phyloP scores from a whole-genome alignment of 2,888 invertebrate species.

The Onthophagus sagittarius region DNA sequence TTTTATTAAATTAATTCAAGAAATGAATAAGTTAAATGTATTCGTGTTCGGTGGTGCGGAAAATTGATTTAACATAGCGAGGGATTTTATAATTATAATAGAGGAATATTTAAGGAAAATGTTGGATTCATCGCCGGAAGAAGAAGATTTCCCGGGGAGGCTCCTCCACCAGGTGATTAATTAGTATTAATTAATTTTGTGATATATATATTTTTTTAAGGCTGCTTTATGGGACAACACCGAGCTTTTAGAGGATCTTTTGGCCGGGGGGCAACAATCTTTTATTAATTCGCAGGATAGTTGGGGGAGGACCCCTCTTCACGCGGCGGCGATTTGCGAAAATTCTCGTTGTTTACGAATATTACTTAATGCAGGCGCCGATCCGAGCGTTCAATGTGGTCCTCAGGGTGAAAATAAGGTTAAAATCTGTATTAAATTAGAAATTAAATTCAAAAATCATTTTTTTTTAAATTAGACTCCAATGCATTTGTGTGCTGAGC shows the following conservation, averaged over 20 bases:
- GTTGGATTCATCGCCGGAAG: constrained; percentile 74
- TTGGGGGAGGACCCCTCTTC: constrained; percentile 72
- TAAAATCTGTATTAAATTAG: too few relatives aligned
- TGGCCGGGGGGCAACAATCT: constrained; percentile 63
- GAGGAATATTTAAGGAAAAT: constrained; percentile 34
- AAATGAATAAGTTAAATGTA: neutral
- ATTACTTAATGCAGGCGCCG: constrained; percentile 67
- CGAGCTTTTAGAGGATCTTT: constrained; percentile 75
- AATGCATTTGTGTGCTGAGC: constrained; percentile 76
- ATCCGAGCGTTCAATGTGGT: constrained; percentile 66
- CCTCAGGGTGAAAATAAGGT: constrained; percentile 66
- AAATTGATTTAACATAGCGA: neutral
- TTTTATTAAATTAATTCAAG: neutral
- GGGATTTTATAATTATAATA: too few relatives aligned
- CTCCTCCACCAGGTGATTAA: constrained; percentile 66
- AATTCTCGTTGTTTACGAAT: constrained; percentile 71
- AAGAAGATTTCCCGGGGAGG: constrained; percentile 75
- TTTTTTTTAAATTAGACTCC: too few relatives aligned
- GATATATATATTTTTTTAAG: constrained; percentile 45
- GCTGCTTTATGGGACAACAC: constrained; percentile 87
- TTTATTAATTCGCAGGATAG: constrained; percentile 69
- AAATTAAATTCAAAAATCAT: too few relatives aligned
- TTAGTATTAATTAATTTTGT: constrained; percentile 3
- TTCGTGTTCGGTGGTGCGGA: neutral
- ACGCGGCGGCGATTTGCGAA: constrained; percentile 78